Conservation (phyloP, 2,113 vertebrate genomes). For the Pantherophis guttatus region DNA sequence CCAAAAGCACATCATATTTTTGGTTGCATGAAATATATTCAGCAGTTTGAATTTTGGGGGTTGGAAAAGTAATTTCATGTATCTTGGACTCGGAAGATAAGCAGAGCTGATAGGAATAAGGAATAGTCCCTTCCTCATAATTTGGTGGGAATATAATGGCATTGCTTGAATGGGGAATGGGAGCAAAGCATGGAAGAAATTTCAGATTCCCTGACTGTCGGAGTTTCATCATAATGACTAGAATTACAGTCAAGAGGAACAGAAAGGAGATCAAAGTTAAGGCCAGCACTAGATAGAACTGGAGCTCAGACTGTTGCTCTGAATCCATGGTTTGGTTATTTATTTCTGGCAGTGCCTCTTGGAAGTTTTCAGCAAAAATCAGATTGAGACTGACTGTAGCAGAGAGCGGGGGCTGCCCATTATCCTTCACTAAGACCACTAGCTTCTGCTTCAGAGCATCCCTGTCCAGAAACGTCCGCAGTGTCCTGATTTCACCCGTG, state of each 20-base stretch:
- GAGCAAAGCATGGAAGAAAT: constrained; percentile 1
- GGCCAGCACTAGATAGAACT: constrained; percentile 36
- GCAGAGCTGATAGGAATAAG: constrained; percentile 6
- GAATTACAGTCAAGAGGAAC: constrained; percentile 33
- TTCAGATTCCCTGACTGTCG: not conserved
- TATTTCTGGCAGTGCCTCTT: constrained; percentile 45
- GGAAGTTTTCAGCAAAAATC: constrained; percentile 50
- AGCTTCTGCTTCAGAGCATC: constrained; percentile 14
- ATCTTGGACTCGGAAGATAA: constrained; percentile 8
- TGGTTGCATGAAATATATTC: not conserved
- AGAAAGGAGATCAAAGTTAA: constrained; percentile 46
- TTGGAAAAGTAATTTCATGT: constrained; percentile 47
- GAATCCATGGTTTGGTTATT: not conserved
- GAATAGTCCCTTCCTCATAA: constrained; percentile 25
- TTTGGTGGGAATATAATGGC: constrained; percentile 25
- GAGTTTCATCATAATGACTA: not conserved
- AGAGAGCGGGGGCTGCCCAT: constrained; percentile 46
- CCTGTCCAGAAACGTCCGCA: not conserved
- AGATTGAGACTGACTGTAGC: constrained; percentile 46
- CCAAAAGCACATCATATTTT: not conserved
- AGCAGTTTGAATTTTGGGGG: not conserved
- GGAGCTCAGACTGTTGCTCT: constrained; percentile 29
- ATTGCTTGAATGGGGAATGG: constrained; percentile 19
- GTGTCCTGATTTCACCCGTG: constrained; percentile 48
- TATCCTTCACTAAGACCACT: constrained; percentile 50